Evolutionary conservation across 2,888 invertebrate species (phyloP).

Genomic region (Rhagonycha lutea): DNA sequence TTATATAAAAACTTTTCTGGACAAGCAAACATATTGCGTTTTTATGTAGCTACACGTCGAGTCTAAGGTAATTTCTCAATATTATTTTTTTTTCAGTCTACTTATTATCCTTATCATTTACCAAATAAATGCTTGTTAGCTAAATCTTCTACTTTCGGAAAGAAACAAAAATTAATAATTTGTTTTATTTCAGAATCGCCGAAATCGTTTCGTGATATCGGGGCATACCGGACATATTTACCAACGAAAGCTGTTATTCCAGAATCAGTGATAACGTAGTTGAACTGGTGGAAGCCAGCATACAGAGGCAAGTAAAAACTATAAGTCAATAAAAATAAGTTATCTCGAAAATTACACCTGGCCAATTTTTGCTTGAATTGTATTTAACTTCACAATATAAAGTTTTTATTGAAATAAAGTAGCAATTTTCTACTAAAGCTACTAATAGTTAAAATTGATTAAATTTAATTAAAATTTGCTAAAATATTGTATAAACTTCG

Average conservation of each 20-base stretch:
- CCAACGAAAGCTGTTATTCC: background rate
- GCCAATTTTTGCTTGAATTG: background rate
- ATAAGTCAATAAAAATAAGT: background rate
- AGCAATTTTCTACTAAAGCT: background rate
- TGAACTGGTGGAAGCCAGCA: background rate
- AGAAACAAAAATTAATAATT: background rate
- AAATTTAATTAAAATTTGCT: background rate
- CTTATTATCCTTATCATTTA: background rate
- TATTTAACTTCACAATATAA: background rate
- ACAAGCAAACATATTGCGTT: background rate
- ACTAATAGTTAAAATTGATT: background rate
- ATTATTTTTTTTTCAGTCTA: background rate
- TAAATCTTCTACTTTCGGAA: background rate
- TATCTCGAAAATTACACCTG: background rate
- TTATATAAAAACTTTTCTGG: background rate
- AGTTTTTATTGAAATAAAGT: background rate
- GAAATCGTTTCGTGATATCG: background rate
- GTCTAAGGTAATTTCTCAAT: background rate
- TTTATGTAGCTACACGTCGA: background rate
- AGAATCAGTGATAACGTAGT: background rate
- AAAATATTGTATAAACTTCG: too few species aligned
- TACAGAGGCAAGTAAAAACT: background rate
- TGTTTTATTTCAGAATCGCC: background rate
- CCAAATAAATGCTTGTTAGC: background rate
- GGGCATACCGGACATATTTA: background rate